These are phyloP conservation scores for Geodia barretti DNA, from an alignment of 37 sponge, comb jelly and placozoan genomes.

Conservation along the genomic window DNA sequence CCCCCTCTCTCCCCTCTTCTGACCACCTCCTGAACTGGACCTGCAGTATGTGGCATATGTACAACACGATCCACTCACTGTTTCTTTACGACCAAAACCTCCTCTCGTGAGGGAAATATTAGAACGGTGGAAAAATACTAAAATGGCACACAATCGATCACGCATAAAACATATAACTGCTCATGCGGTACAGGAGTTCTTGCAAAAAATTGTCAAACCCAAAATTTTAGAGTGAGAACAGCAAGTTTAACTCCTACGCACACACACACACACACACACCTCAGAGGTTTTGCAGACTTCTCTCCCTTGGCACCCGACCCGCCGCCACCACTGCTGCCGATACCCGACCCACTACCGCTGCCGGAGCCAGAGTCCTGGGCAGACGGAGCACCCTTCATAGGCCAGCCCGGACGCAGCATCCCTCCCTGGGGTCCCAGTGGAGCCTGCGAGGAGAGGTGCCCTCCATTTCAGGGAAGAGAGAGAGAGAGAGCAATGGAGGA, in stretches of 20 bases:
- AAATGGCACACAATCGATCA: too few relatives aligned
- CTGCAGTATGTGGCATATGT: too few relatives aligned
- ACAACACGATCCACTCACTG: too few relatives aligned
- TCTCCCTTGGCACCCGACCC: neutral
- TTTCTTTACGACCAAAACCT: neutral
- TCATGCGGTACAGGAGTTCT: too few relatives aligned
- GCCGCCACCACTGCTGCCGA: too few relatives aligned
- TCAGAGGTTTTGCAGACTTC: neutral
- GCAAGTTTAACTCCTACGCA: neutral
- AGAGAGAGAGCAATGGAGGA: neutral
- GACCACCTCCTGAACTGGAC: neutral
- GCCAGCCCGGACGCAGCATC: neutral
- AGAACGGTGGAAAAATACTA: too few relatives aligned
- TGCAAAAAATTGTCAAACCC: too few relatives aligned
- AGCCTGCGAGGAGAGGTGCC: neutral
- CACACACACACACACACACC: conserved; percentile 6
- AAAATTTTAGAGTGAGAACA: too few relatives aligned
- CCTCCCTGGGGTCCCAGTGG: neutral
- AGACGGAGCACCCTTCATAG: neutral
- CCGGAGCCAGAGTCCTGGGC: neutral
- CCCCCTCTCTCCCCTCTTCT: conserved; percentile 18
- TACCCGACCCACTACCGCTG: too few relatives aligned
- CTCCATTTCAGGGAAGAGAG: neutral
- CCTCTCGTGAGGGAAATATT: too few relatives aligned
- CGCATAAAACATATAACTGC: too few relatives aligned